phyloP scores from a whole-genome alignment of 2,113 vertebrate species.

The Plectropomus leopardus region DNA sequence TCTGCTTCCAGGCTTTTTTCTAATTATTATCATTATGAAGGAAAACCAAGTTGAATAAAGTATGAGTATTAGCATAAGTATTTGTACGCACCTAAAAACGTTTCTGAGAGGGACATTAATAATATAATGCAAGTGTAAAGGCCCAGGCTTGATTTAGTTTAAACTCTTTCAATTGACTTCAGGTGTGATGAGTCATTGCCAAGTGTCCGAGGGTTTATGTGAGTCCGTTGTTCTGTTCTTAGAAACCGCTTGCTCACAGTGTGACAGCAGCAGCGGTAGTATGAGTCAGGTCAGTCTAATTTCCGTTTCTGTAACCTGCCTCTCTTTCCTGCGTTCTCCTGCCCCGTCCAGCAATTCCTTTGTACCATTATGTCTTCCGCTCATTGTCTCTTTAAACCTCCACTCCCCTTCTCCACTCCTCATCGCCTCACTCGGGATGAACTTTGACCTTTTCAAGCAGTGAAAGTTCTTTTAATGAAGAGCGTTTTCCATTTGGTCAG shows the following conservation, averaged over 20 bases:
- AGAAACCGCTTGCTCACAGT: constrained; percentile 59
- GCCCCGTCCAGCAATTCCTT: constrained; percentile 53
- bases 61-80: too few species aligned
- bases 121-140: background rate
- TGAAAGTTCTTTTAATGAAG: constrained; percentile 33
- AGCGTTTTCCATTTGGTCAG: constrained; percentile 54
- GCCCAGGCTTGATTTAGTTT: background rate
- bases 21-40: too few species aligned
- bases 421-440: constrained; percentile 33
- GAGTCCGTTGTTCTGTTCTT: constrained; percentile 53
- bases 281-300: constrained; percentile 78
- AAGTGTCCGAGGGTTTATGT: background rate
- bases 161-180: background rate
- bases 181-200: constrained; percentile 40
- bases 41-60: too few species aligned
- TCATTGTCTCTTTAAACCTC: constrained; percentile 74
- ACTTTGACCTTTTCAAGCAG: constrained; percentile 48
- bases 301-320: constrained; percentile 63
- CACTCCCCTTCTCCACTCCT: constrained; percentile 35
- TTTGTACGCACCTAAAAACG: too few species aligned
- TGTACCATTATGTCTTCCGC: constrained; percentile 79
- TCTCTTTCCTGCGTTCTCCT: constrained; percentile 70
- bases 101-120: too few species aligned
- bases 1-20: too few species aligned
- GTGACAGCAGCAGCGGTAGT: background rate